Conservation (phyloP, 92 coral and sea anemone species). For the Phymanthus crucifer region DNA sequence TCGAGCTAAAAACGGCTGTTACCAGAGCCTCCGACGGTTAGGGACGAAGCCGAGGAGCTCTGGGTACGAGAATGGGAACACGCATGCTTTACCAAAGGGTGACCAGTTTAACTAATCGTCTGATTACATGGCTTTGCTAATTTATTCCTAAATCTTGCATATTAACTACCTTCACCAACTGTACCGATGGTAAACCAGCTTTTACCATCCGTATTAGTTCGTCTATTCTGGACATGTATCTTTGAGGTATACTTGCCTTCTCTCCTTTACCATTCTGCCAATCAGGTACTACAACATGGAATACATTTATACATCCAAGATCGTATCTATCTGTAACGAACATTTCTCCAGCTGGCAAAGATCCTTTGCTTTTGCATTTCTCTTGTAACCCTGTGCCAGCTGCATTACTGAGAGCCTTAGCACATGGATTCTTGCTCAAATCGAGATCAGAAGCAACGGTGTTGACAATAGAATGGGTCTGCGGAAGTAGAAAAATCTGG, state of each 20-base stretch:
- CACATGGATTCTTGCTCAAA: conserved; percentile 57
- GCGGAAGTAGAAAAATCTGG: background rate
- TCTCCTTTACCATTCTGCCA: conserved; percentile 54
- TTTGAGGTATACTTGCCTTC: conserved; percentile 19
- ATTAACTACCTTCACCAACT: too few relatives aligned
- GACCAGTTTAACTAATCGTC: too few relatives aligned
- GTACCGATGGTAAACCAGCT: too few relatives aligned
- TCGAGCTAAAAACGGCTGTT: too few relatives aligned
- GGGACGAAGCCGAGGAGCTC: too few relatives aligned
- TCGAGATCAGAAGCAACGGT: conserved; percentile 57
- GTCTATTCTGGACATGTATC: background rate
- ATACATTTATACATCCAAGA: conserved; percentile 50
- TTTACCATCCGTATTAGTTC: too few relatives aligned
- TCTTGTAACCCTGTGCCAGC: conserved; percentile 67
- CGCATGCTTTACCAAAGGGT: too few relatives aligned
- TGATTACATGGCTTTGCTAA: too few relatives aligned
- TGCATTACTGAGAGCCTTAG: conserved; percentile 59
- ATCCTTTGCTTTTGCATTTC: conserved; percentile 48
- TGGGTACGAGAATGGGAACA: too few relatives aligned
- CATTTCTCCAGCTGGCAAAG: conserved; percentile 39
- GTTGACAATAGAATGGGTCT: conserved; percentile 66
- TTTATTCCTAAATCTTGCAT: too few relatives aligned
- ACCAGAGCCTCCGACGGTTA: too few relatives aligned
- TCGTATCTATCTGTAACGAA: conserved; percentile 47
- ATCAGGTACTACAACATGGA: conserved; percentile 39